Evolutionary conservation across 2,888 invertebrate genomes (phyloP), one percentile per base, ranked within the genome.

Genomic region (Yponomeuta malinellus): DNA sequence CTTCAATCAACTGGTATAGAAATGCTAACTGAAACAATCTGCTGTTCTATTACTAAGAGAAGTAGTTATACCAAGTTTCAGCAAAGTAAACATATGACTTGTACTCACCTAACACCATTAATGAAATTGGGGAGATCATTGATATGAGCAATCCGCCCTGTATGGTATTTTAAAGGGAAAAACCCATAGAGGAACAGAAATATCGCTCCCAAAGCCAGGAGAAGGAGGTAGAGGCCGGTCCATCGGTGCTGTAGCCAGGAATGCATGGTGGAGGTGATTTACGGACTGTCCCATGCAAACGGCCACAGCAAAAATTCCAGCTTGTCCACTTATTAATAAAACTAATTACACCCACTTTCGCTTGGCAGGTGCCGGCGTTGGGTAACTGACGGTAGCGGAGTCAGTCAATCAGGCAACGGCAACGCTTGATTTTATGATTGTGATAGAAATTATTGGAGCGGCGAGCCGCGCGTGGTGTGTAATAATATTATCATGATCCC

Each of bases 111-210:
- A 76, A 93, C 81, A 73, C 87, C 86, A 75, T 88, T 89, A 75
- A 94, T 87, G 76, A 87, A 89, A 72, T 91, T 86, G 6, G 95
- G 94, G 59, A 94, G 82, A 78, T 94, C 93, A 75, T 89, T 82
- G 78, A 86, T 83, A 72, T 88, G 89, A 0, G 93, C 88, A 71
- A 92, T 77, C 73, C 83, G 87, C 72, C 90, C 90, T 76, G 93
- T 88, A 81, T 91, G 88, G 76, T 93, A 92, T 77, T 92, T 93
- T 72, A 94, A 77, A 68, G 94, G 94, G 76, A 95, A 94, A 84
- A 94, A 95, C 66, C 94, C 94, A 83, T 92, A 93, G 72, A 95
- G 81, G 81, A 94, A 95, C 67, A 94, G 77, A 71, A 83, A 76
- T 31, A 93, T 76, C 83, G 83, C 87, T 52, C 83, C 84, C 10